phyloP scores from a whole-genome alignment of 2,888 invertebrate species.

The Agrotis segetum region DNA sequence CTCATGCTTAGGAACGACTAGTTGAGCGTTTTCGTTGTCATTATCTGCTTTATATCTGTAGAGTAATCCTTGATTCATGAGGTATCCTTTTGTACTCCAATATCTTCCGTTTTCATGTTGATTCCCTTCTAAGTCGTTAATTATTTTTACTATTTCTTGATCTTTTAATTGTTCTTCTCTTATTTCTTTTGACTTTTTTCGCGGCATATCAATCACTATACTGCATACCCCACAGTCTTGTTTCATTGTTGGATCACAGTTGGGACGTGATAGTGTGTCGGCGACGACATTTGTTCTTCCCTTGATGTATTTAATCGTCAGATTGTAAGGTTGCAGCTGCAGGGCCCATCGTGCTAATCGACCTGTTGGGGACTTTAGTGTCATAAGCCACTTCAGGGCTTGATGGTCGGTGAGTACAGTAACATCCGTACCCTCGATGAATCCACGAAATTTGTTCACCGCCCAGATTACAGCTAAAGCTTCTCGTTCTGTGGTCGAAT shows the following conservation, averaged over 20 bases:
- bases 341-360: background rate
- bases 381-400: constrained; percentile 77
- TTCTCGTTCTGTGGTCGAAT: constrained; percentile 9
- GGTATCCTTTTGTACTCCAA: constrained; percentile 4
- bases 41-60: constrained; percentile 51
- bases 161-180: background rate
- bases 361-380: constrained; percentile 9
- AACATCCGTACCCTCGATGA: constrained; percentile 70
- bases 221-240: constrained; percentile 4
- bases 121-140: constrained; percentile 40
- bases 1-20: no score
- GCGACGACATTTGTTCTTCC: background rate
- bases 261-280: background rate
- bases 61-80: constrained; percentile 55
- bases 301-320: constrained; percentile 1
- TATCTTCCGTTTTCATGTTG: constrained; percentile 38
- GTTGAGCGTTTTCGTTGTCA: no score
- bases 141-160: constrained; percentile 31
- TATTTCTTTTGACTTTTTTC: constrained; percentile 1
- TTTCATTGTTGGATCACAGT: background rate
- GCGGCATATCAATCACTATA: background rate
- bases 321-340: constrained; percentile 1
- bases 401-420: constrained; percentile 79
- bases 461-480: constrained; percentile 39
- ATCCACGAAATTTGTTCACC: constrained; percentile 60